Evolutionary conservation across 2,113 vertebrate genomes (phyloP).

Genomic region (Petromus typicus): DNA sequence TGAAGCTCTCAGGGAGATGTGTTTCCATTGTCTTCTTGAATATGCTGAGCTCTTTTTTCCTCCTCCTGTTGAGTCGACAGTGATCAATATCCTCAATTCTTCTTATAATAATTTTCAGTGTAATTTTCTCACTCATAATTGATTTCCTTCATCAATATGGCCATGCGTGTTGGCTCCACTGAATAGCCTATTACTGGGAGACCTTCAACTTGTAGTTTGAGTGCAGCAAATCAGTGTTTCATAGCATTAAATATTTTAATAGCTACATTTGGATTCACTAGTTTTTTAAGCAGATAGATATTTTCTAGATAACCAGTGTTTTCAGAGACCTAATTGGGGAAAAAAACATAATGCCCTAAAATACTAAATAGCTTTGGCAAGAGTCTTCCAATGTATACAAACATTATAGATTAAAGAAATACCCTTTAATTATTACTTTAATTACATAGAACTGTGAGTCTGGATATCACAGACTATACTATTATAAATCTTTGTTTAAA

Average conservation of each 20-base stretch:
- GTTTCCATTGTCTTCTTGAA: slow-evolving; percentile 43
- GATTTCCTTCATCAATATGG: slow-evolving; percentile 67
- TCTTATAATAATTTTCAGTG: slow-evolving; percentile 72
- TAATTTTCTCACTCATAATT: slow-evolving; percentile 65
- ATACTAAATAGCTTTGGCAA: not conserved
- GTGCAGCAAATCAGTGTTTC: not conserved
- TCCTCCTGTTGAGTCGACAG: slow-evolving; percentile 19
- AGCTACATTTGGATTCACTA: not conserved
- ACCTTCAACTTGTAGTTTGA: not conserved
- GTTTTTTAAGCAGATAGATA: not conserved
- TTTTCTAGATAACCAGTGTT: not conserved
- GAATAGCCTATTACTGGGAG: not conserved
- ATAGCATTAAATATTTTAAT: not conserved
- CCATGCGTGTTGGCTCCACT: not conserved
- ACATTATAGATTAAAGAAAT: not conserved
- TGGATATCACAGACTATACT: not conserved
- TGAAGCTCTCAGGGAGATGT: slow-evolving; percentile 47
- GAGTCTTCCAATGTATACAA: not conserved
- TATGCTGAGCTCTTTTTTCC: slow-evolving; percentile 32
- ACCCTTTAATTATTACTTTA: not conserved
- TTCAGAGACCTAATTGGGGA: not conserved
- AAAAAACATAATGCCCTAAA: not conserved
- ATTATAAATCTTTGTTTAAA: not conserved
- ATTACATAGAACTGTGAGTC: not conserved
- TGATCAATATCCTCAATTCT: slow-evolving; percentile 71